These are phyloP conservation scores for Muntiacus muntjak DNA, from an alignment of 2,113 vertebrate genomes.

Conservation along the genomic window DNA sequence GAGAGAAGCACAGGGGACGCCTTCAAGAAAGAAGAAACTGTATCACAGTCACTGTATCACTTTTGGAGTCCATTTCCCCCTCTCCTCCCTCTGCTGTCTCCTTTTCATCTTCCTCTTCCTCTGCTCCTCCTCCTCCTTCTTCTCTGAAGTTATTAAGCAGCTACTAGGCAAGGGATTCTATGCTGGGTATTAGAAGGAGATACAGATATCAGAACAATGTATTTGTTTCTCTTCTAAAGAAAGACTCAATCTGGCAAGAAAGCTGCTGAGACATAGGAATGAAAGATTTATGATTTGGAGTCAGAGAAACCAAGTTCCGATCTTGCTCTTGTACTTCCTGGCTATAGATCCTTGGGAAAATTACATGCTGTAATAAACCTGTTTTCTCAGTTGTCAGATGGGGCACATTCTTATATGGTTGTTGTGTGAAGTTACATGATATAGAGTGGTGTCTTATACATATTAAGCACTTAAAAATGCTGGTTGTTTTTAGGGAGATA, in stretches of 20 bases:
- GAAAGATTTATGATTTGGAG: background rate
- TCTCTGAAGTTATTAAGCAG: background rate
- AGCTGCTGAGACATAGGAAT: background rate
- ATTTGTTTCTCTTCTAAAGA: background rate
- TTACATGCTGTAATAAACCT: background rate
- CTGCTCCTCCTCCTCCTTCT: background rate
- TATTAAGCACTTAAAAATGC: background rate
- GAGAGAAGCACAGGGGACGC: background rate
- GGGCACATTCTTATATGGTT: background rate
- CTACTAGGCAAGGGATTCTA: background rate
- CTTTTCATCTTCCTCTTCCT: background rate
- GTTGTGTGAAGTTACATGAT: background rate
- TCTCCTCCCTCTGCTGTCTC: rapidly evolving
- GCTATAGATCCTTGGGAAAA: background rate
- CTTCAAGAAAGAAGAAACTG: background rate
- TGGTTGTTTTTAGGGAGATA: background rate
- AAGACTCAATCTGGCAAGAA: background rate
- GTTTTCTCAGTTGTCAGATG: background rate
- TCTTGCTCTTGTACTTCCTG: background rate
- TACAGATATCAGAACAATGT: background rate
- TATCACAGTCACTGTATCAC: background rate
- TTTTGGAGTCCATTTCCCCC: background rate
- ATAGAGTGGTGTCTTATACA: background rate
- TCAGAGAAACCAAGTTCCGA: background rate
- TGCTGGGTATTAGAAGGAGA: background rate